A percentile compares a stretch with the other conserved stretches of the same genome.
phyloP scores from a whole-genome alignment of 2,888 invertebrate species.

The Ganaspis brasiliensis region DNA sequence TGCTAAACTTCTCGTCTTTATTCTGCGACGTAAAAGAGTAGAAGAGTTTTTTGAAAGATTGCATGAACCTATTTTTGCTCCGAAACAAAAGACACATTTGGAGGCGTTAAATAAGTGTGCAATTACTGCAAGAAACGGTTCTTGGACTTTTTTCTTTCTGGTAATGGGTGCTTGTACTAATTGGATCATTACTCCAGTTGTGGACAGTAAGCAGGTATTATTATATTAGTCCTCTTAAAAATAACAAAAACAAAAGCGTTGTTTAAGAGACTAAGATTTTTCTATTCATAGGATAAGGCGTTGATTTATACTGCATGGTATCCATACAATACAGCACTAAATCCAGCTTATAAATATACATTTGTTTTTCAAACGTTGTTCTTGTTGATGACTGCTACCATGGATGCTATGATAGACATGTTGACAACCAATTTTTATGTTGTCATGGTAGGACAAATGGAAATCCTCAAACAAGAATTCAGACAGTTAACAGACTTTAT shows the following conservation, averaged over 20 bases:
- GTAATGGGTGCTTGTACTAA: no score
- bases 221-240: no score
- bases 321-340: not conserved
- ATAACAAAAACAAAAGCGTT: no score
- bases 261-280: no score
- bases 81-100: not conserved
- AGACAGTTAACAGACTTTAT: not conserved
- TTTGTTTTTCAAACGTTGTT: not conserved
- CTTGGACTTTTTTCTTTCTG: no score
- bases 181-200: no score
- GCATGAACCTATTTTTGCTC: not conserved
- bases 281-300: not conserved
- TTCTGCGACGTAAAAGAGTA: not conserved
- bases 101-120: no score
- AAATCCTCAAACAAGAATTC: constrained; percentile 1
- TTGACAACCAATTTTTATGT: constrained; percentile 19
- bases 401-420: not conserved
- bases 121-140: no score
- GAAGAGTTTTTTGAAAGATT: not conserved
- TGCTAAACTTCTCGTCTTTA: not conserved
- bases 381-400: not conserved
- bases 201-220: no score
- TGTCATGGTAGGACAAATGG: not conserved
- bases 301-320: constrained; percentile 4
- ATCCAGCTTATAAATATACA: not conserved